A percentile compares a stretch with the other conserved stretches of the same genome.
Conservation (phyloP, 1,140 invertebrate genomes). For the Camponotus vicinus region DNA sequence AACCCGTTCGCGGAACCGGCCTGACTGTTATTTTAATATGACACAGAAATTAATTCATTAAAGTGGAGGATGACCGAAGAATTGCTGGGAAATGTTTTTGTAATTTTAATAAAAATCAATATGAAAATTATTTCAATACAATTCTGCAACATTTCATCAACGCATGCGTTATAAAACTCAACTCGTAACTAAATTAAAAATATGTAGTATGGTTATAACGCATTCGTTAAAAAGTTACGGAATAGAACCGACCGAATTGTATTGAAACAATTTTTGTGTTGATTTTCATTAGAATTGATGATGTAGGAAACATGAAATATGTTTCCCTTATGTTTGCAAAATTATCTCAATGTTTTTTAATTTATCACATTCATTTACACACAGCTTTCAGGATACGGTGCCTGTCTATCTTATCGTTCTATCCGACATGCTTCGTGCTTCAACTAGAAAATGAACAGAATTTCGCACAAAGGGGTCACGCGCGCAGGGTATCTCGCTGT, state of each 20-base stretch:
- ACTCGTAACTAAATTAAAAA: background rate
- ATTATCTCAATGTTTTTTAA: background rate
- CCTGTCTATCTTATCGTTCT: slow-evolving; percentile 23
- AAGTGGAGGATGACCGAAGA: slow-evolving; percentile 9
- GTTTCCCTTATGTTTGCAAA: background rate
- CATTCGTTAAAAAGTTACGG: no score
- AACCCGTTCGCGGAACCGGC: slow-evolving; percentile 17
- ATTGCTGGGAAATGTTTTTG: background rate
- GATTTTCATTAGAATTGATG: no score
- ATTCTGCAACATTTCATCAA: background rate
- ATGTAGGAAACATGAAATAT: background rate
- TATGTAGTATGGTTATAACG: background rate
- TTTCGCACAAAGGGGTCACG: slow-evolving; percentile 49
- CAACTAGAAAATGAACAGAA: slow-evolving; percentile 49
- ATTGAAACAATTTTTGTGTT: no score
- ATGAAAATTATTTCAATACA: background rate
- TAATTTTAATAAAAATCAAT: background rate
- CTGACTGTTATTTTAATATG: slow-evolving; percentile 37
- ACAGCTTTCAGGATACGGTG: background rate
- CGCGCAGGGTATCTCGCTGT: slow-evolving; percentile 49
- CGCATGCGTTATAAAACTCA: background rate
- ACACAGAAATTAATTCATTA: background rate
- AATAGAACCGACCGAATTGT: background rate
- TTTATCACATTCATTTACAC: background rate
- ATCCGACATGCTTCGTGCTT: slow-evolving; percentile 17